Evolutionary conservation across 2,797 vertebrate species (phyloP).

Genomic region (Eupleurogrammus muticus): DNA sequence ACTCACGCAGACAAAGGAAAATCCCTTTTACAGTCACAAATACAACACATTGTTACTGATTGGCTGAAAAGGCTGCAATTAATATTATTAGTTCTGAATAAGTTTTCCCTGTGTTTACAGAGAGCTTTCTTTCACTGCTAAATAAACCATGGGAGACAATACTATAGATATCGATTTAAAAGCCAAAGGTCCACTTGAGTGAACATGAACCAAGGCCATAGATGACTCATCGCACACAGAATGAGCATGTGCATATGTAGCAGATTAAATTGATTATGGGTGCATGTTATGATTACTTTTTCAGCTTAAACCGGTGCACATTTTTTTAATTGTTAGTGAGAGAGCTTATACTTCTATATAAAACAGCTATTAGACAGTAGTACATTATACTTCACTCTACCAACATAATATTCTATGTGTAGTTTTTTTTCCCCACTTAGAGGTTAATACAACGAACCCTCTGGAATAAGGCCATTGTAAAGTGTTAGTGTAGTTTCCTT

Average conservation of each 20-base stretch:
- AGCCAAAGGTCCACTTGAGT: neutral
- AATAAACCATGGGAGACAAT: neutral
- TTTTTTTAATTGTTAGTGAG: neutral
- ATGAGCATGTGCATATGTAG: no score
- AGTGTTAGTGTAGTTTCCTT: constrained; percentile 44
- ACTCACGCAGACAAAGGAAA: constrained; percentile 68
- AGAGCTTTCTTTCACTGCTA: neutral
- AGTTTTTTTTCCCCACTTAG: constrained; percentile 7
- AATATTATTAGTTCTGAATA: constrained; percentile 29
- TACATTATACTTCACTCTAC: constrained; percentile 1
- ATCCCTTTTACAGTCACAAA: constrained; percentile 58
- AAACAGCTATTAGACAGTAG: neutral
- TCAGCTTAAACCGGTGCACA: neutral
- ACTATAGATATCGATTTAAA: neutral
- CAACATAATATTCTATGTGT: constrained; percentile 16
- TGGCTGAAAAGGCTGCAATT: constrained; percentile 27
- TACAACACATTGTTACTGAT: constrained; percentile 18
- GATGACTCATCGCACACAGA: constrained; percentile 30
- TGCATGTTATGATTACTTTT: neutral
- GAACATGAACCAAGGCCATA: neutral
- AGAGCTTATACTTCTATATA: neutral
- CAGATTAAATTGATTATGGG: neutral
- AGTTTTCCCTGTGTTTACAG: constrained; percentile 8
- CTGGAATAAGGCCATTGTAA: constrained; percentile 34
- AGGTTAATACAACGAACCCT: constrained; percentile 27